These are phyloP conservation scores for Melanotaenia boesemani DNA, from an alignment of 2,797 vertebrate species.

Conservation along the genomic window DNA sequence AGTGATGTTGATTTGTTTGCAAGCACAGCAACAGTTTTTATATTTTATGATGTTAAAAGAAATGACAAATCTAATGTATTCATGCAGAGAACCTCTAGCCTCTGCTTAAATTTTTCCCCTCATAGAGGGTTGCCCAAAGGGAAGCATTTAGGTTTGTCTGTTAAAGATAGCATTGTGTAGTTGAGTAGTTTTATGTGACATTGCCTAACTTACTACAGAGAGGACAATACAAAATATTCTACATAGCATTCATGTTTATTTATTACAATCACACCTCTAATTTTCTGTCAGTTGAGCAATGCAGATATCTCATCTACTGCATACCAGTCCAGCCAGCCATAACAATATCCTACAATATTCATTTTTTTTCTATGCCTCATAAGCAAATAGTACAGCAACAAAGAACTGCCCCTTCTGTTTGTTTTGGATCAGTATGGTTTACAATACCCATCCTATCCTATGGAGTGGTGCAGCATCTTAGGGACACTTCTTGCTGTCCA, in stretches of 20 bases:
- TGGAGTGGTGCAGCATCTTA: not conserved
- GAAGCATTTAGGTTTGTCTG: not conserved
- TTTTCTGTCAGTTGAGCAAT: not conserved
- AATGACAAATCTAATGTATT: not conserved
- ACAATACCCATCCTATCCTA: not conserved
- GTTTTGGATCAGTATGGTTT: not conserved
- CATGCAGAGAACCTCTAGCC: no score
- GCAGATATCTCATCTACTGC: not conserved
- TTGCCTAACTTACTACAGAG: not conserved
- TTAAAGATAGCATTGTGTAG: not conserved
- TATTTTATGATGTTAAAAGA: not conserved
- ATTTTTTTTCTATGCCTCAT: not conserved
- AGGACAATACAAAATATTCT: not conserved
- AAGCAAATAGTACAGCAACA: not conserved
- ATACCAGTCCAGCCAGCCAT: not conserved
- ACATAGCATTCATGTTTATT: not conserved
- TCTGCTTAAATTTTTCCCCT: not conserved
- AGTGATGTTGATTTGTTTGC: not conserved
- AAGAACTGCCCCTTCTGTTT: not conserved
- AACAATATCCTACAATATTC: not conserved
- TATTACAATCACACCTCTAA: not conserved
- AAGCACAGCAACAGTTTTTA: not conserved
- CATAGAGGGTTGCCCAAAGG: not conserved
- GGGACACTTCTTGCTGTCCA: not conserved
- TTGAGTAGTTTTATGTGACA: not conserved